Conservation (phyloP, 2,113 vertebrate species). For the Hydrolagus affinis region DNA sequence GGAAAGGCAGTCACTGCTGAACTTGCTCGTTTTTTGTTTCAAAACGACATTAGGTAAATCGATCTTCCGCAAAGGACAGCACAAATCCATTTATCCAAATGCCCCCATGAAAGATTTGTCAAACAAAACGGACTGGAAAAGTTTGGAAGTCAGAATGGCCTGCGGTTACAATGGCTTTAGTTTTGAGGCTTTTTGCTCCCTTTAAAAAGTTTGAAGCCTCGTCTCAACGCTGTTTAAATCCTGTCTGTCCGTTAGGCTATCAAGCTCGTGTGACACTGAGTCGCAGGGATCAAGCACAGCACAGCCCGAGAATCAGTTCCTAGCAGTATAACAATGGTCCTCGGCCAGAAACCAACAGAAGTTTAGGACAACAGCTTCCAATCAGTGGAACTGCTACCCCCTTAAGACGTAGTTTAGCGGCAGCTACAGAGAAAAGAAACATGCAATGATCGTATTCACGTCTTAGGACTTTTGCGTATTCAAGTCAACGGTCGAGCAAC, state of each 20-base stretch:
- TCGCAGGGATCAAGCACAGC: not conserved
- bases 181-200: not conserved
- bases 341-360: not conserved
- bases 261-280: not conserved
- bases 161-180: not conserved
- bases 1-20: constrained; percentile 4
- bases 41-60: not conserved
- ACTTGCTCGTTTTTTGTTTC: constrained; percentile 23
- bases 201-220: not conserved
- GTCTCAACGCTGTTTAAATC: not conserved
- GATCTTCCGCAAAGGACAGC: not conserved
- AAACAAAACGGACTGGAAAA: not conserved
- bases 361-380: constrained; percentile 1
- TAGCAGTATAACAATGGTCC: too few relatives aligned
- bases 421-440: not conserved
- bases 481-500: not conserved
- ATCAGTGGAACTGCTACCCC: constrained; percentile 12
- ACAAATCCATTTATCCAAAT: not conserved
- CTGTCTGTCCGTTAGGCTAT: not conserved
- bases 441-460: not conserved
- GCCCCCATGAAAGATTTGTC: not conserved
- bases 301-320: constrained; percentile 10
- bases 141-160: not conserved
- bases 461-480: not conserved
- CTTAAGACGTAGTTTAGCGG: not conserved